phyloP scores from a whole-genome alignment of 2,113 vertebrate species.

The Sinosuthora webbiana region DNA sequence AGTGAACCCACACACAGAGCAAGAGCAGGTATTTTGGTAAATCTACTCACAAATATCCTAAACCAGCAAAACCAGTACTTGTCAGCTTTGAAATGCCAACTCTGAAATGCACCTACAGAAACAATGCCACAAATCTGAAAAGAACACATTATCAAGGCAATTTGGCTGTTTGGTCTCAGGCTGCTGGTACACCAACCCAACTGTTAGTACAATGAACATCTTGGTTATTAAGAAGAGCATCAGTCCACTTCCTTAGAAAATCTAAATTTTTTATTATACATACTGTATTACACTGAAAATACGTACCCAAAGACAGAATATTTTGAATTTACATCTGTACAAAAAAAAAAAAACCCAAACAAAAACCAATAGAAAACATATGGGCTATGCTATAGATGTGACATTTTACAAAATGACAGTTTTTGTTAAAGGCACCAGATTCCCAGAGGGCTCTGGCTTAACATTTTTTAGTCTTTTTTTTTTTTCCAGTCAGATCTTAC shows the following conservation, averaged over 20 bases:
- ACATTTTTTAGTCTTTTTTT: slow-evolving; percentile 25
- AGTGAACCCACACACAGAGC: neutral
- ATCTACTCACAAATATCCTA: neutral
- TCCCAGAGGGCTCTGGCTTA: slow-evolving; percentile 54
- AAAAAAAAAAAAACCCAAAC: slow-evolving; percentile 23
- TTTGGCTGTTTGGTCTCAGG: neutral
- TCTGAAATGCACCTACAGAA: neutral
- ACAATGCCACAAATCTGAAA: neutral
- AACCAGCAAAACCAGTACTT: neutral
- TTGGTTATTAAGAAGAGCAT: neutral
- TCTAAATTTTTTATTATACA: slow-evolving; percentile 74
- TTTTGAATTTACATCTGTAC: slow-evolving; percentile 68
- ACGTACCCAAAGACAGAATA: slow-evolving; percentile 61
- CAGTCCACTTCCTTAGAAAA: slow-evolving; percentile 69
- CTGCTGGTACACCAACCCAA: neutral
- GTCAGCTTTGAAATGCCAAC: neutral
- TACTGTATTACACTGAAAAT: slow-evolving; percentile 72
- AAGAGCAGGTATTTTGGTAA: neutral
- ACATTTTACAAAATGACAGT: slow-evolving; percentile 67
- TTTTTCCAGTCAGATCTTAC: slow-evolving; percentile 16
- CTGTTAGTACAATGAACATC: neutral
- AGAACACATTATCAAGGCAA: neutral
- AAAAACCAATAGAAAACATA: slow-evolving; percentile 61
- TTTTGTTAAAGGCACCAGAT: slow-evolving; percentile 66
- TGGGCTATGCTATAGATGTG: slow-evolving; percentile 23